A percentile compares a stretch with the other conserved stretches of the same genome.
phyloP scores from a whole-genome alignment of 1,140 invertebrate species.

The Diachasma alloeum region DNA sequence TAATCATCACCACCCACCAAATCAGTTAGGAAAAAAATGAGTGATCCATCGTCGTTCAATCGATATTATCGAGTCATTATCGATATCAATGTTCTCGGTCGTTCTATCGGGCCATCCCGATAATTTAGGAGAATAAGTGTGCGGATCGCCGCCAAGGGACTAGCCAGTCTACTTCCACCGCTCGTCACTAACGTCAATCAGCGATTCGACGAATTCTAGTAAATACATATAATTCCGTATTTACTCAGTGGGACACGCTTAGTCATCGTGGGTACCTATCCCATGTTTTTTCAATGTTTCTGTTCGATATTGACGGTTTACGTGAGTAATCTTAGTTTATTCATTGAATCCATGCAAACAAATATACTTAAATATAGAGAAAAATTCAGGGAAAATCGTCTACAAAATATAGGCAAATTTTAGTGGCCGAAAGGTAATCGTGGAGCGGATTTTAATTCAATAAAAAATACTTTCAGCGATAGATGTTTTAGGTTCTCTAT shows the following conservation, averaged over 20 bases:
- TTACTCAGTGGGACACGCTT: neutral
- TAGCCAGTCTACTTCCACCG: neutral
- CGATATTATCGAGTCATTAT: neutral
- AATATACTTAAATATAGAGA: no score
- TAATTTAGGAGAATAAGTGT: slow-evolving; percentile 8
- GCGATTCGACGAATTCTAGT: neutral
- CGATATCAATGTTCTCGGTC: slow-evolving; percentile 19
- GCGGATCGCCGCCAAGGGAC: neutral
- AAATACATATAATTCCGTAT: neutral
- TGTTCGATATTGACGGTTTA: neutral
- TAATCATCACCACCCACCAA: no score
- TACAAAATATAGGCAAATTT: no score
- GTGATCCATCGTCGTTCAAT: no score
- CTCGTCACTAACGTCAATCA: neutral
- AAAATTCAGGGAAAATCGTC: neutral
- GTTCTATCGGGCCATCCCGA: slow-evolving; percentile 13
- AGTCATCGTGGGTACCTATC: neutral
- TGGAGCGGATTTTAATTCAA: no score
- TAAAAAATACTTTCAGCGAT: no score
- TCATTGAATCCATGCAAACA: neutral
- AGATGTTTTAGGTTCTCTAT: no score
- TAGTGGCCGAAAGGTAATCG: no score
- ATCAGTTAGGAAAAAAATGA: no score
- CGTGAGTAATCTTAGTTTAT: neutral
- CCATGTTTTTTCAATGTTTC: neutral